Evolutionary conservation across 2,888 invertebrate species (phyloP).

Genomic region (Entomobrya multifasciata): DNA sequence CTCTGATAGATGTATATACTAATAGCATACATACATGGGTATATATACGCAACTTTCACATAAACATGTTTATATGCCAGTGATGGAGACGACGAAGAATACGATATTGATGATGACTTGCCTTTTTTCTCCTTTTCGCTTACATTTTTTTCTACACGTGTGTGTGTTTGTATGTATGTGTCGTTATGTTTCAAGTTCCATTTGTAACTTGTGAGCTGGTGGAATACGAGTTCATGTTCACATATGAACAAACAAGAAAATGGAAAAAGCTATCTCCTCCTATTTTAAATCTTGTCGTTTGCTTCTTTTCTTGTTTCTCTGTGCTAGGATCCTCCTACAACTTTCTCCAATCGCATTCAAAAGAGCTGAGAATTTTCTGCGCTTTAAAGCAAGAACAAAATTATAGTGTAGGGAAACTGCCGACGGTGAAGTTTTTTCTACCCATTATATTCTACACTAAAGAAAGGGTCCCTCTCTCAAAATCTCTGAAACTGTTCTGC

Average conservation of each 20-base stretch:
- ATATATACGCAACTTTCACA: too few relatives aligned
- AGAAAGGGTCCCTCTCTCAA: background rate
- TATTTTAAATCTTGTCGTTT: background rate
- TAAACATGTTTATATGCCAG: background rate
- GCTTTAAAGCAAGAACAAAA: background rate
- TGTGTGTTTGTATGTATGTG: background rate
- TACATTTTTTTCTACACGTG: background rate
- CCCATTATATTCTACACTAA: background rate
- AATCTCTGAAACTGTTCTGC: constrained; percentile 2
- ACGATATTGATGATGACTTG: background rate
- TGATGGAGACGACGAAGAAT: background rate
- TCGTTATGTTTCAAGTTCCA: background rate
- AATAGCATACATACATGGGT: background rate
- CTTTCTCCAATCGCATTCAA: background rate
- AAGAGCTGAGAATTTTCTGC: background rate
- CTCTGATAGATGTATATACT: background rate
- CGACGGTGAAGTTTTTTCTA: background rate
- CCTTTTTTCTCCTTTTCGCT: background rate
- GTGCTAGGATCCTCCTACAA: background rate
- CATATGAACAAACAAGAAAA: background rate
- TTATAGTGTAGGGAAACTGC: background rate
- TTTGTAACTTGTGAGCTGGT: background rate
- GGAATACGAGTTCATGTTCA: too few relatives aligned
- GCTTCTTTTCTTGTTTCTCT: background rate
- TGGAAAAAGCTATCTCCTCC: background rate